These are phyloP conservation scores for Myotis vivesi DNA, from an alignment of 2,797 vertebrate genomes.

Conservation along the genomic window DNA sequence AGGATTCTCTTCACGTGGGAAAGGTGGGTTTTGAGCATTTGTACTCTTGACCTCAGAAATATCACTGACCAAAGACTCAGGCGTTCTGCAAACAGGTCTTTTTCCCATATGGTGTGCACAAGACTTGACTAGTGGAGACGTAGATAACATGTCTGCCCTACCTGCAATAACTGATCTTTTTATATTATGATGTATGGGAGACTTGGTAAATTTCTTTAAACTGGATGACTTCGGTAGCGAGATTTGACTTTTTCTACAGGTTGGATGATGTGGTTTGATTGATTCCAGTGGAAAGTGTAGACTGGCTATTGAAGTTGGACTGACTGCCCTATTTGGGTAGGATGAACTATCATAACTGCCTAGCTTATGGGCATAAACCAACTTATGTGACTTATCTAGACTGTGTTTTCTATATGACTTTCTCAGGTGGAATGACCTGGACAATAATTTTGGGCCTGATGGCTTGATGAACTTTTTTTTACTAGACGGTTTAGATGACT, in stretches of 20 bases:
- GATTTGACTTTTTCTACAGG: background rate
- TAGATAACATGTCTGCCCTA: background rate
- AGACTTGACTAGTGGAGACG: background rate
- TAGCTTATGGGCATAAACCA: background rate
- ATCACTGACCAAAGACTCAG: background rate
- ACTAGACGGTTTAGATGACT: background rate
- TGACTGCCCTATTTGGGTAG: background rate
- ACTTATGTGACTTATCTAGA: background rate
- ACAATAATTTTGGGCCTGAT: background rate
- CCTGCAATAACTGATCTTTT: background rate
- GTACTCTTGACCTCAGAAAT: background rate
- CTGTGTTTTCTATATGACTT: background rate
- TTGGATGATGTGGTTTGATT: background rate
- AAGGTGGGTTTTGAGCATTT: background rate
- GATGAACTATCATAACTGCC: background rate
- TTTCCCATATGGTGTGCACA: background rate
- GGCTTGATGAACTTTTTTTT: background rate
- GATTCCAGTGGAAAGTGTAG: background rate
- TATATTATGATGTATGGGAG: background rate
- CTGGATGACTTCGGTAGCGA: background rate
- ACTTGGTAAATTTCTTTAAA: background rate
- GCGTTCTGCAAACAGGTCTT: background rate
- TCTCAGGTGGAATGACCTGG: background rate
- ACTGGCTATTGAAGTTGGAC: background rate
- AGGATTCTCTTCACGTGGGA: background rate